These are phyloP conservation scores for Drosophila fuyamai DNA, from an alignment of 1,140 invertebrate species.

Conservation along the genomic window DNA sequence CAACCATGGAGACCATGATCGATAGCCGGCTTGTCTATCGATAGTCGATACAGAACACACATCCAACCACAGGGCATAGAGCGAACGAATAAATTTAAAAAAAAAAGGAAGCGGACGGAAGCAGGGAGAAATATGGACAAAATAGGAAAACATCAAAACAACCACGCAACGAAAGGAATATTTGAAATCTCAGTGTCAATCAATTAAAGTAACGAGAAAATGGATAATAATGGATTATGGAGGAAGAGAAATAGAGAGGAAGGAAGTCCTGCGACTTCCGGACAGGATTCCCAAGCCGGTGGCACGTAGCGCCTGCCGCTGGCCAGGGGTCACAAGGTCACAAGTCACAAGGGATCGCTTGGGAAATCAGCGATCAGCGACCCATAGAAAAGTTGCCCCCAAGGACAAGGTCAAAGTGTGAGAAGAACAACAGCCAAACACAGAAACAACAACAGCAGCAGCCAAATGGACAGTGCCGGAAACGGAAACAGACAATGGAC, in stretches of 20 bases:
- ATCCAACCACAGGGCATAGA: conserved; percentile 30
- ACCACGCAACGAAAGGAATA: conserved; percentile 24
- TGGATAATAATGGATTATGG: conserved; percentile 2
- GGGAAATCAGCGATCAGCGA: conserved; percentile 23
- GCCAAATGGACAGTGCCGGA: conserved; percentile 20
- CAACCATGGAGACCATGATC: conserved; percentile 20
- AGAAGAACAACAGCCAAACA: conserved; percentile 17
- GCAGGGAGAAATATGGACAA: conserved; percentile 21
- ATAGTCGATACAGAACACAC: conserved; percentile 24
- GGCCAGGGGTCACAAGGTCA: conserved; percentile 37
- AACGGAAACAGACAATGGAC: conserved; percentile 24
- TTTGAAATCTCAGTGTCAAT: conserved; percentile 6
- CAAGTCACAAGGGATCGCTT: conserved; percentile 42
- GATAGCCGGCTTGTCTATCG: conserved; percentile 35
- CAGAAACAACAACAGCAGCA: conserved; percentile 3
- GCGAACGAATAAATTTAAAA: not conserved
- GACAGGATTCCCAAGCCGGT: conserved; percentile 21
- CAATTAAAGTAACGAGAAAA: conserved; percentile 14
- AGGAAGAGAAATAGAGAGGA: not conserved
- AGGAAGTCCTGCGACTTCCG: conserved; percentile 15
- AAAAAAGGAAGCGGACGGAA: conserved; percentile 25
- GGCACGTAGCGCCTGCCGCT: conserved; percentile 34
- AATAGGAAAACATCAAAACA: conserved; percentile 21
- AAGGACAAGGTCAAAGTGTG: conserved; percentile 50
- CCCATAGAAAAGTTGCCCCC: conserved; percentile 45